Base-by-base conservation (phyloP, 2,113 vertebrate genomes). In the Bubo blakistoni region DNA sequence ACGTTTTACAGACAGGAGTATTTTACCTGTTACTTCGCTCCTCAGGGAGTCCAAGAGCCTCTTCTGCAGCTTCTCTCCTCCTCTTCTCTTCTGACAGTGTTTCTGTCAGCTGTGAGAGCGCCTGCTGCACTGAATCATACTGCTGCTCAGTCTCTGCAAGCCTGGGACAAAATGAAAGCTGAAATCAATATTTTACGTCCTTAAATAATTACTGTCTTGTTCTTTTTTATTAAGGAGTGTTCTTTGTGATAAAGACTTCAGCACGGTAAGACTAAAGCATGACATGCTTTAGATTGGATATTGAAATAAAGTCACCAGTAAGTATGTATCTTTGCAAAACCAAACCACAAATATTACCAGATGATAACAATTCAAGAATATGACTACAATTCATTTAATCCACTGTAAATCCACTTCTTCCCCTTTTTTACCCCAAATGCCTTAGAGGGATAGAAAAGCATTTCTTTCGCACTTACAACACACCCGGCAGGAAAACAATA, bases 11-110 rank as follows among this genome's bases (percentile, higher is more conserved):
- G 4, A 15, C 16, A 83, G 25, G 30, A 44, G 8, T 46, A 30
- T 52, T 95, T 92, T 91, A 95, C 99, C 98, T 98, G 92, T 97
- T 98, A 19, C 61, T 95, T 73, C 51, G 93, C 71, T 98, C 98
- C 78, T 98, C 98, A 26, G 96, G 97, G 4, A 98, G 97, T 13
- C 94, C 97, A 84, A 99, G 97, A 62, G 98, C 98, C 42, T 99
- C 99, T 86, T 99, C 99, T 9, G 97, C 98, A 13, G 97, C 96
- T 87, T 98, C 98, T 81, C 99, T 98, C 92, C 98, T 98, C 18
- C 86, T 91, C 76, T 95, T 96, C 95, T 99, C 99, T 38, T 99
- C 98, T 6, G 97, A 95, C 54, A 99, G 96, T 16, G 91, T 94
- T 90, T 98, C 98, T 46, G 96, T 97, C 66, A 98, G 94, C 85